Evolutionary conservation across 2,113 vertebrate genomes (phyloP), one percentile per base, ranked within the genome.

Genomic region (Stigmatopora nigra): DNA sequence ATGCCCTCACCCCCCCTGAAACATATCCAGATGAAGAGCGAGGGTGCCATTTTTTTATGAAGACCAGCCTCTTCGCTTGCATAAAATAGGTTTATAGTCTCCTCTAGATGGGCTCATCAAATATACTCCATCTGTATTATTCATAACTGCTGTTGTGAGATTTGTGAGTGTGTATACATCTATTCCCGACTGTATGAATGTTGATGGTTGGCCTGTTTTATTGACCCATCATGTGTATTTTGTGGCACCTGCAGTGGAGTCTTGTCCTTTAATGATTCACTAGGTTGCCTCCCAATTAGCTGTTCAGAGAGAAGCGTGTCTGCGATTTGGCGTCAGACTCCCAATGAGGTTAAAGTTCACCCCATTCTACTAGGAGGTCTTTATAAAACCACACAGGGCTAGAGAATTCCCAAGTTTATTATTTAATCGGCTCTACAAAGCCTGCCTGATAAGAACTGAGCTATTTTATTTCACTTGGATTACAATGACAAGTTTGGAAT

Each of bases 1-100:
- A 80, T 64, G 64, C 83, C 79, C 84, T 88, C 86, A 88, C 80
- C 85, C 80, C 12, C 22, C 22, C 38, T 5, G 13, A 88, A 89
- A 89, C 76, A 69, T 74, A 74, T 80, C 69, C 70, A 65, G 67
- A 67, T 64, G 68, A 79, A 79, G 11, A 35, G 38, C 70, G 69
- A 71, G 55, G 69, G 5, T 16, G 53, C 53, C 53, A 68, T 64
- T 71, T 61, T 81, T 83, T 82, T 88, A 82, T 82, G 82, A 83
- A 78, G 79, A 78, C 53, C 63, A 45, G 49, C 31, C 77, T 82
- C 46, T 55, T 59, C 44, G 69, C 79, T 22, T 25, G 77, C 80
- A 84, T 84, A 83, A 84, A 85, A 77, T 38, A 70, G 41, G 66
- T 86, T 88, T 86, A 88, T 79, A 73, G 74, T 60, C 41, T 63